A percentile compares a stretch with the other conserved stretches of the same genome.
phyloP scores from a whole-genome alignment of 2,888 invertebrate genomes.

The Xestia xanthographa region DNA sequence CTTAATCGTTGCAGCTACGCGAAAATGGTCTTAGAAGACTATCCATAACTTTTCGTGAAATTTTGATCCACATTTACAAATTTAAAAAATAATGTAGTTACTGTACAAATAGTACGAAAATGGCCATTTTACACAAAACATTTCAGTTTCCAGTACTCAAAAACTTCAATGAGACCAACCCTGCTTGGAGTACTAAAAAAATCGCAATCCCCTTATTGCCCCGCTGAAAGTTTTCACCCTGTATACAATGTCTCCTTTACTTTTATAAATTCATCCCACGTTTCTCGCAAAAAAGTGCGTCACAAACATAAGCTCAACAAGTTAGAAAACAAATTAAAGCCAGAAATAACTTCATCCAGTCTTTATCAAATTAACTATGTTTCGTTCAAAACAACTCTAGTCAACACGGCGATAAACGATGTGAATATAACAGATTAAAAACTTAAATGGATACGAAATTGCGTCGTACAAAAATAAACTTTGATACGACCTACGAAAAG shows the following conservation, averaged over 20 bases:
- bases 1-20: no score
- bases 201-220: no score
- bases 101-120: no score
- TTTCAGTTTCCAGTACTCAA: no score
- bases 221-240: no score
- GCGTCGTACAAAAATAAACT: background rate
- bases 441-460: slow-evolving; percentile 34
- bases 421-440: slow-evolving; percentile 24
- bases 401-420: slow-evolving; percentile 1
- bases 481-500: background rate
- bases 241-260: background rate
- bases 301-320: slow-evolving; percentile 26
- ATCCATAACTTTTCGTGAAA: no score
- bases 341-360: slow-evolving; percentile 23
- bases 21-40: no score
- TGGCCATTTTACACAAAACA: no score
- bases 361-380: slow-evolving; percentile 12
- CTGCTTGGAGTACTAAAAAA: no score
- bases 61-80: no score
- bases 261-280: background rate
- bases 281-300: background rate
- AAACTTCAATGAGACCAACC: no score
- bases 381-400: slow-evolving; percentile 16
- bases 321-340: slow-evolving; percentile 5
- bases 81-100: no score